Percentiles rank a stretch among this genome's conserved stretches.
phyloP scores from a whole-genome alignment of 2,113 vertebrate genomes.

The Peucedramus taeniatus region DNA sequence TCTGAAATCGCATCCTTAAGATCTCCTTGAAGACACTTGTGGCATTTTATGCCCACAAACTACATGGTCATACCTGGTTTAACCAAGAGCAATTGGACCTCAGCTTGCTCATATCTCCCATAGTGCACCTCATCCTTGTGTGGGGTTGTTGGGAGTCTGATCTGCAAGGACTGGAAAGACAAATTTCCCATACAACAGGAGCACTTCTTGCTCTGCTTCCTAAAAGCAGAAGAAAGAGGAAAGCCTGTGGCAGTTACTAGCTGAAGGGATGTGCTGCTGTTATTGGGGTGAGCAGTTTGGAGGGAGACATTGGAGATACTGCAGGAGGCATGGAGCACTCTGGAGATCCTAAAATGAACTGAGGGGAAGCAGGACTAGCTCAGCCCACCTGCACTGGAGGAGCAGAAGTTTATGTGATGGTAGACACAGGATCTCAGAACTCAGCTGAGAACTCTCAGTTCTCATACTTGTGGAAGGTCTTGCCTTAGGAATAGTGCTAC shows the following conservation, averaged over 20 bases:
- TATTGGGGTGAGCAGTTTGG: background rate
- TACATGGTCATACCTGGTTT: background rate
- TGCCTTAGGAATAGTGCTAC: background rate
- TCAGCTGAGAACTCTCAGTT: too few species aligned
- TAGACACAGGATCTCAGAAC: background rate
- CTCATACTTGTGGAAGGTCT: background rate
- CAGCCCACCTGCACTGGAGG: rapidly evolving
- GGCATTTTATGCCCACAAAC: background rate
- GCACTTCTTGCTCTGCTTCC: background rate
- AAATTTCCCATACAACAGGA: background rate
- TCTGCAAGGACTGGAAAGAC: background rate
- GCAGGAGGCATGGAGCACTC: background rate
- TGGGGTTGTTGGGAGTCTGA: background rate
- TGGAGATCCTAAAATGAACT: background rate
- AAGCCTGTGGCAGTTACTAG: background rate
- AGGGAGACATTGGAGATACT: background rate
- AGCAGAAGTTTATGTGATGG: background rate
- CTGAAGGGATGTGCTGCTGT: background rate
- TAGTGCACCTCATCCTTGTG: background rate
- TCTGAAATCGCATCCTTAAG: background rate
- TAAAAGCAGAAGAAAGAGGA: background rate
- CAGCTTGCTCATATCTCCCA: background rate
- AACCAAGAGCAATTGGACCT: background rate
- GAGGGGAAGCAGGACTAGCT: background rate
- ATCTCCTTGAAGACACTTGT: background rate